A percentile compares a stretch with the other conserved stretches of the same genome.
phyloP scores from a whole-genome alignment of 23 tunicate species.

The Ciona savignyi region DNA sequence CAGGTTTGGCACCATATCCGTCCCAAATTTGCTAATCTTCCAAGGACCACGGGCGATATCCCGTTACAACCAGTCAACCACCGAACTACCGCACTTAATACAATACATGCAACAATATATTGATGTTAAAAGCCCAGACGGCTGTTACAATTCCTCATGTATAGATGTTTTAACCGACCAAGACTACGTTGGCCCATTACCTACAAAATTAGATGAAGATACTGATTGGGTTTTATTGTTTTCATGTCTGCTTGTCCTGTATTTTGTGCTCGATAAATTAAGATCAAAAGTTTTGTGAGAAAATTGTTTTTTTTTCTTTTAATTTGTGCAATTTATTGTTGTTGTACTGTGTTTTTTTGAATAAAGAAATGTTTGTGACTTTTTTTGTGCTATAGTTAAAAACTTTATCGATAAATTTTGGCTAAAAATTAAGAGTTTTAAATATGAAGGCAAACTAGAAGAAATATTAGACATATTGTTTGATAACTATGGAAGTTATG shows the following conservation, averaged over 20 bases:
- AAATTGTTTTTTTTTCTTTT: too few relatives aligned
- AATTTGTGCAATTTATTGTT: neutral
- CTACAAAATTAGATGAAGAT: neutral
- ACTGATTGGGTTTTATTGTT: slow-evolving; percentile 10
- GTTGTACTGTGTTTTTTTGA: too few relatives aligned
- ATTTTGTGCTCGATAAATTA: neutral
- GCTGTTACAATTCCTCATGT: neutral
- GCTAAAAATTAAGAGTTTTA: too few relatives aligned
- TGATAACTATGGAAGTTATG: too few relatives aligned
- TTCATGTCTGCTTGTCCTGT: neutral
- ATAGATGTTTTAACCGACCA: neutral
- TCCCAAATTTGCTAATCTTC: slow-evolving; percentile 12
- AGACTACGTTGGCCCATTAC: slow-evolving; percentile 16
- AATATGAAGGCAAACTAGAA: too few relatives aligned
- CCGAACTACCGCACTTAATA: neutral
- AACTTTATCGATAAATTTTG: too few relatives aligned
- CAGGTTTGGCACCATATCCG: slow-evolving; percentile 18
- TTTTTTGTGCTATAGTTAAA: too few relatives aligned
- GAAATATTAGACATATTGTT: too few relatives aligned
- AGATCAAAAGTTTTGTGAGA: neutral
- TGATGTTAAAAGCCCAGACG: neutral
- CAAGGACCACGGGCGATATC: slow-evolving; percentile 5
- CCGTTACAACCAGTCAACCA: slow-evolving; percentile 6
- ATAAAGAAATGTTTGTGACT: too few relatives aligned
- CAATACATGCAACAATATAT: slow-evolving; percentile 1